Conservation (phyloP, 1,140 invertebrate genomes). For the Dinoponera quadriceps region DNA sequence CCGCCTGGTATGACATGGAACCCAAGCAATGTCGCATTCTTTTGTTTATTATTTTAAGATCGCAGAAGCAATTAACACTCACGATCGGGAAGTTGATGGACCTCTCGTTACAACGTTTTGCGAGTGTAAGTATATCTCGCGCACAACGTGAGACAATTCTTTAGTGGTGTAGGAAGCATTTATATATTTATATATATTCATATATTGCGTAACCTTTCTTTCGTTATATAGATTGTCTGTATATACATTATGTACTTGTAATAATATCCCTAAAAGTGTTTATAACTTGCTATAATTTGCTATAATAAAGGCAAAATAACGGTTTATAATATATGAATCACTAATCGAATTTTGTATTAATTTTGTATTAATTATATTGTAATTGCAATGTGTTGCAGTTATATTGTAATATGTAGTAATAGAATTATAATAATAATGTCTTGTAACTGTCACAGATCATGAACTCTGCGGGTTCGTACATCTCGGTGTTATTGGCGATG, state of each 20-base stretch:
- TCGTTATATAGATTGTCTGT: background rate
- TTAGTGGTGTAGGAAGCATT: too few relatives aligned
- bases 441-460: conserved; percentile 58
- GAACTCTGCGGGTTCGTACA: conserved; percentile 62
- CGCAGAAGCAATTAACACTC: conserved; percentile 26
- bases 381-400: background rate
- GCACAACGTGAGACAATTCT: background rate
- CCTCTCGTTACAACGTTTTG: conserved; percentile 51
- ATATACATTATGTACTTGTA: background rate
- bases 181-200: too few relatives aligned
- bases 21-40: conserved; percentile 31
- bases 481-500: conserved; percentile 63
- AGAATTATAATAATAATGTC: background rate
- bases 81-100: conserved; percentile 53
- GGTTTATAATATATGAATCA: too few relatives aligned
- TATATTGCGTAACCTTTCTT: background rate
- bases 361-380: too few relatives aligned
- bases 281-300: too few relatives aligned
- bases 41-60: conserved; percentile 30
- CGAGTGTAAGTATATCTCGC: conserved; percentile 24
- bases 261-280: background rate
- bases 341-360: too few relatives aligned
- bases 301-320: background rate
- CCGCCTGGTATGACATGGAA: conserved; percentile 41
- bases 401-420: too few relatives aligned